Percentiles rank a stretch among this genome's conserved stretches.
phyloP scores from a whole-genome alignment of 2,888 invertebrate species.

The Clanis bilineata region DNA sequence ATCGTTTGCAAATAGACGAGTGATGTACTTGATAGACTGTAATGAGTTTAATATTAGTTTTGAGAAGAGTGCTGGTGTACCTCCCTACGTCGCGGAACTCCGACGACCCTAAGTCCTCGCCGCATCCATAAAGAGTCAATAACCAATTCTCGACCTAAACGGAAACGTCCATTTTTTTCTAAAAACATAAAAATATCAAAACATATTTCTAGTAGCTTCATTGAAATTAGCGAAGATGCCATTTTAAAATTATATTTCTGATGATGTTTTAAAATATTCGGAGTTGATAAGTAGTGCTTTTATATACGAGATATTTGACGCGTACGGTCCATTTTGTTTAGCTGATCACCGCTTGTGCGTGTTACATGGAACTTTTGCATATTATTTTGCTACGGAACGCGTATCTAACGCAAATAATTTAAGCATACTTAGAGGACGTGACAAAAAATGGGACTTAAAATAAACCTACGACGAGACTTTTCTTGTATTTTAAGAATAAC shows the following conservation, averaged over 20 bases:
- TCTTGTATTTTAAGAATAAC: slow-evolving; percentile 57
- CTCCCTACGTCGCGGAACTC: slow-evolving; percentile 26
- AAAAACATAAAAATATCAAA: slow-evolving; percentile 44
- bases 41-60: slow-evolving; percentile 51
- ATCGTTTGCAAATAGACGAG: slow-evolving; percentile 72
- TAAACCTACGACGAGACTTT: slow-evolving; percentile 27
- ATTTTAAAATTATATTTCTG: slow-evolving; percentile 77
- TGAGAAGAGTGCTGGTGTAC: slow-evolving; percentile 41
- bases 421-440: slow-evolving; percentile 62
- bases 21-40: slow-evolving; percentile 75
- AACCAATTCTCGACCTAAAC: slow-evolving; percentile 79
- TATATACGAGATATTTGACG: slow-evolving; percentile 76
- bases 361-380: slow-evolving; percentile 16
- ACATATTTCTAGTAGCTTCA: slow-evolving; percentile 75
- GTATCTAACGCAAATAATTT: slow-evolving; percentile 55
- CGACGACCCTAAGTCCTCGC: slow-evolving; percentile 54
- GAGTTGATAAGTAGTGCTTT: slow-evolving; percentile 81
- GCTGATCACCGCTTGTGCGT: slow-evolving; percentile 72
- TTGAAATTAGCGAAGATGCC: slow-evolving; percentile 60
- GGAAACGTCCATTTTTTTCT: slow-evolving; percentile 82
- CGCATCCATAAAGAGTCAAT: slow-evolving; percentile 71
- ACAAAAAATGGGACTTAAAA: slow-evolving; percentile 29
- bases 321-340: slow-evolving; percentile 81
- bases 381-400: slow-evolving; percentile 51
- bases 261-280: slow-evolving; percentile 70